Percentiles rank a stretch among this genome's conserved stretches.
Evolutionary conservation across 64 coral and sea anemone species (phyloP).

Genomic region (Porites lutea): DNA sequence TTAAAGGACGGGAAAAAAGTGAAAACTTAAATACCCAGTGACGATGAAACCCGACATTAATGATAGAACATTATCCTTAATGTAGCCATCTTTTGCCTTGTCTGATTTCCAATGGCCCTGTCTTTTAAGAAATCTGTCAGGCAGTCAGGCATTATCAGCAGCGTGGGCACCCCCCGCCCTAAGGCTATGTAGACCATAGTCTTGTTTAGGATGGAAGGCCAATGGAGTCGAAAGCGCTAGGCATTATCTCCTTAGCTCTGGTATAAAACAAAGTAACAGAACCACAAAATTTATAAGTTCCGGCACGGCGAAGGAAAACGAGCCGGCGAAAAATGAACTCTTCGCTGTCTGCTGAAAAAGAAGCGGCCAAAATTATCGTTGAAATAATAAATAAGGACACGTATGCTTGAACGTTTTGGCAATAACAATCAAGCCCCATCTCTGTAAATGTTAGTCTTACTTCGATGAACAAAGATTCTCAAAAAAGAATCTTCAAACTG

Average conservation of each 20-base stretch:
- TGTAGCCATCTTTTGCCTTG: conserved; percentile 60
- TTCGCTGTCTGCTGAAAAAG: neutral
- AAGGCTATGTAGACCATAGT: conserved; percentile 56
- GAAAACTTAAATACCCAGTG: conserved; percentile 59
- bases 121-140: conserved; percentile 53
- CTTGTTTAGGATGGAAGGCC: conserved; percentile 11
- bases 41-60: conserved; percentile 51
- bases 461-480: conserved; percentile 15
- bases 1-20: conserved; percentile 11
- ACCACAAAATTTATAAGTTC: conserved; percentile 10
- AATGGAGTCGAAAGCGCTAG: neutral
- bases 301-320: neutral
- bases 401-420: neutral
- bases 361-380: neutral
- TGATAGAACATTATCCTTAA: conserved; percentile 52
- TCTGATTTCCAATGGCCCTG: conserved; percentile 54
- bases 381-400: conserved; percentile 1
- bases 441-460: too few species aligned
- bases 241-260: neutral
- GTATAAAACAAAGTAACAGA: neutral
- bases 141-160: conserved; percentile 42
- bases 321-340: conserved; percentile 13
- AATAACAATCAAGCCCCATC: conserved; percentile 21
- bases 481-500: conserved; percentile 31
- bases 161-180: conserved; percentile 45